Base-by-base conservation (phyloP, 2,888 invertebrate genomes). In the Cantharis nigra region DNA sequence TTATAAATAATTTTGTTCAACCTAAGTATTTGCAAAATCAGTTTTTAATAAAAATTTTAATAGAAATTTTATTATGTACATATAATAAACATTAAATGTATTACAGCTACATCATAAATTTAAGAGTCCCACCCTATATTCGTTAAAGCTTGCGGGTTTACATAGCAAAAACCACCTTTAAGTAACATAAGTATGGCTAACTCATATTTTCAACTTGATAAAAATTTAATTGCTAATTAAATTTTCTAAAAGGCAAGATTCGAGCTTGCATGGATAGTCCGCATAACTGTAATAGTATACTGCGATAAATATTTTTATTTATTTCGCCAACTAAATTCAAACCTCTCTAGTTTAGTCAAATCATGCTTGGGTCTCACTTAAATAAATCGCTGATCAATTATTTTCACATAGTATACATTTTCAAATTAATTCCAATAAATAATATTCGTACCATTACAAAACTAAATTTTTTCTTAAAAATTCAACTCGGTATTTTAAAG, bases 101-200 rank as follows among this genome's bases (percentile, higher is more conserved):
- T 26, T 71, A 71, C 71, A 71, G 26, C 67, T 11, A 67, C 67
- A 72, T 65, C 67, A 72, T 33, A 67, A 72, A 72, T 72, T 49
- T 49, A 49, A 49, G n/a, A 72, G 72, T 67, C 67, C 65, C 33
- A 72, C 26, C 72, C 49, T 67, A 72, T 49, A 72, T 65, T 72
- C 67, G 26, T 49, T n/a, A 23, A 49, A 67, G 62, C 72, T 72
- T 72, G 23, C 49, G 65, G 65, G 67, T 67, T 67, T 67, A 72
- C 20, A 18, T 14, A 67, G 67, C 65, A 20, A 23, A 65, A 30
- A 49, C 33, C 33, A 67, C 49, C 7, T 49, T 26, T 33, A 33
- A 33, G 13, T 13, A 33, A 49, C 9, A 7, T n/a, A 49, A 49
- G 49, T n/a, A 49, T 49, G n/a, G n/a, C 49, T 49, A 49, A 13